Base-by-base conservation (phyloP, 2,113 vertebrate species). In the Rhineura floridana region DNA sequence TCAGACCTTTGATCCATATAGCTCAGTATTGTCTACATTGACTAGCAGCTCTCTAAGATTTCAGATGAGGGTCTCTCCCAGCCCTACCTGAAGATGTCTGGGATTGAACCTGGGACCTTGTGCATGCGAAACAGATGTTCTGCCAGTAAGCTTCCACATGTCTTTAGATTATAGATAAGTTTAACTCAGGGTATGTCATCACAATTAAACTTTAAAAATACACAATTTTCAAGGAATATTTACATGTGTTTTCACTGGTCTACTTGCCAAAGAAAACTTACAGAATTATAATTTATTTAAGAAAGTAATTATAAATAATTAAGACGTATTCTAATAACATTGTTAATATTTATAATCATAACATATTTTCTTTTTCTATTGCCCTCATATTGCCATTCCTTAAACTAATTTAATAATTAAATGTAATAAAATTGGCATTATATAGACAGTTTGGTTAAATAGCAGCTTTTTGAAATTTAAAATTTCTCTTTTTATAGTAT, bases 401-500 rank as follows among this genome's bases (percentile, higher is more conserved):
- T 77, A n/a, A 77, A 77, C 6, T 50, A 77, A n/a, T 17, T 50
- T 33, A 79, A 50, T 78, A 50, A 28, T 78, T 50, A 33, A 78
- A 17, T 55, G 23, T 36, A n/a, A 9, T 55, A 21, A 80, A 79
- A 80, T 59, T 59, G n/a, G 10, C 13, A 83, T 65, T 91, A 90
- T 85, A 79, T n/a, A 4, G 4, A 12, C 4, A 21, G 62, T 1
- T 0, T 12, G 75, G 3, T 75, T 86, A 76, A 12, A 0, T 89
- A 4, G n/a, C 33, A 83, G 3, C 3, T 79, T 55, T 21, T 81
- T 19, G 36, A 72, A 72, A 72, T 21, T 81, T 19, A 15, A 72
- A 72, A 72, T 81, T 55, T 76, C 69, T 8, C 81, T 87, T 59
- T 90, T 79, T 76, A n/a, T 85, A 99, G 99, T 99, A 98, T 93